These are phyloP conservation scores for Diprion similis DNA, from an alignment of 1,140 invertebrate genomes.

Conservation along the genomic window DNA sequence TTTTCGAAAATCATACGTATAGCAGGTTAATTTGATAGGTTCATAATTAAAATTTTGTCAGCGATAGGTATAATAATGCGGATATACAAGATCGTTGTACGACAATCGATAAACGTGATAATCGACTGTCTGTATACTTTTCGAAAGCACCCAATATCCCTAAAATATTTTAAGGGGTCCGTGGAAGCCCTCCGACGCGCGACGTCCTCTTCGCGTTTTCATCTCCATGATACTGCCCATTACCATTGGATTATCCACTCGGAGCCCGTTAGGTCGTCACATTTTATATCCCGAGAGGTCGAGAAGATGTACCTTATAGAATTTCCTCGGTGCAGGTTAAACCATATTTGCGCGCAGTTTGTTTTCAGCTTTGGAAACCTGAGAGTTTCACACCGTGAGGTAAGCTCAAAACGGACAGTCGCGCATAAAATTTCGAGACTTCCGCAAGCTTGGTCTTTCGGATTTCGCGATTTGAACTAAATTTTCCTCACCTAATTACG, in stretches of 20 bases:
- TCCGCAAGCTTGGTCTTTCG: not conserved
- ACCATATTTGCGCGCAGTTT: not conserved
- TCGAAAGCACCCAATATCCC: not conserved
- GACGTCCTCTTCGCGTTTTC: not conserved
- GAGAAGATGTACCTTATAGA: not conserved
- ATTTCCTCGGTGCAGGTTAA: not conserved
- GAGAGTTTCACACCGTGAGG: not conserved
- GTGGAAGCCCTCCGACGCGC: not conserved
- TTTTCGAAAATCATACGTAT: too few species aligned
- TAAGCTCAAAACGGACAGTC: not conserved
- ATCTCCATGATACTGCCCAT: slow-evolving; percentile 4
- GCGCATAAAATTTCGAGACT: not conserved
- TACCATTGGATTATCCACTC: slow-evolving; percentile 2
- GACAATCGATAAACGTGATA: too few species aligned
- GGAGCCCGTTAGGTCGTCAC: not conserved
- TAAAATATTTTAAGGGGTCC: not conserved
- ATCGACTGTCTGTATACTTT: too few species aligned
- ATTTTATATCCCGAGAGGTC: not conserved
- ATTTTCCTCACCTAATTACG: not conserved
- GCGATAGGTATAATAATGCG: not conserved
- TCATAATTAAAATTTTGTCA: too few species aligned
- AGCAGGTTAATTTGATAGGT: too few species aligned
- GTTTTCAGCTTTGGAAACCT: not conserved
- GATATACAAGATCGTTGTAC: too few species aligned
- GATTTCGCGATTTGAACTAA: not conserved